Percentiles rank a stretch among this genome's conserved stretches.
Conservation (phyloP, 2,888 invertebrate genomes). For the Odontocolon sp. region DNA sequence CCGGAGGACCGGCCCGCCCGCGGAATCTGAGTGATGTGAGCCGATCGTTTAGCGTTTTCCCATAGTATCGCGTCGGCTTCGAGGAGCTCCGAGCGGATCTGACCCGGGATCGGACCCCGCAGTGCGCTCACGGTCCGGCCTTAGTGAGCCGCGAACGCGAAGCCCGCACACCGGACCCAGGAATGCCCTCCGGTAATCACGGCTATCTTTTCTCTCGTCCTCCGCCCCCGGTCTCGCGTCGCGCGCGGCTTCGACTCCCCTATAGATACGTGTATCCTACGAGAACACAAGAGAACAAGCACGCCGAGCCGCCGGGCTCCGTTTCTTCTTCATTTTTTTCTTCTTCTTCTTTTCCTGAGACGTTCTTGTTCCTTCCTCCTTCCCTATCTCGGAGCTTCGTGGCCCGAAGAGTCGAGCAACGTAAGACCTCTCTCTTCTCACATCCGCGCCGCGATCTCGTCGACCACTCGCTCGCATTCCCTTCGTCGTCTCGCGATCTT, state of each 20-base stretch:
- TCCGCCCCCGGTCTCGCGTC: constrained; percentile 74
- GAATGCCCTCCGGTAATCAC: constrained; percentile 79
- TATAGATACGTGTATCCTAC: constrained; percentile 27
- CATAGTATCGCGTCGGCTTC: constrained; percentile 69
- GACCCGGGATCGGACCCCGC: constrained; percentile 79
- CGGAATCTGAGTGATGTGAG: constrained; percentile 80
- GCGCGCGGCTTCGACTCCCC: neutral
- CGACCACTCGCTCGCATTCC: constrained; percentile 32
- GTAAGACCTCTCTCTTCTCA: constrained; percentile 10
- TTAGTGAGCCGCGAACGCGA: constrained; percentile 1
- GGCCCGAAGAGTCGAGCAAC: constrained; percentile 19
- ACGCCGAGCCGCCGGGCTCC: constrained; percentile 20
- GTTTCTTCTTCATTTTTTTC: constrained; percentile 23
- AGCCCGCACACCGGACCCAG: constrained; percentile 70
- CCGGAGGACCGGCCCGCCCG: constrained; percentile 46
- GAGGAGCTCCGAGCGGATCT: constrained; percentile 71
- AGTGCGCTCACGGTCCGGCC: constrained; percentile 64
- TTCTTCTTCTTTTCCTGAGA: constrained; percentile 35
- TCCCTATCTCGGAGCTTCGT: constrained; percentile 32
- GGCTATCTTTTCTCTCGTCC: constrained; percentile 72
- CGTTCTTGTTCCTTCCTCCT: constrained; percentile 20
- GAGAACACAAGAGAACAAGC: constrained; percentile 22
- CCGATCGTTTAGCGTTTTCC: constrained; percentile 81
- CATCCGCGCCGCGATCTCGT: constrained; percentile 43
- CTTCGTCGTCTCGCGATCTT: constrained; percentile 40